phyloP scores from a whole-genome alignment of 2,888 invertebrate species.

The Nasonovia ribisnigri region DNA sequence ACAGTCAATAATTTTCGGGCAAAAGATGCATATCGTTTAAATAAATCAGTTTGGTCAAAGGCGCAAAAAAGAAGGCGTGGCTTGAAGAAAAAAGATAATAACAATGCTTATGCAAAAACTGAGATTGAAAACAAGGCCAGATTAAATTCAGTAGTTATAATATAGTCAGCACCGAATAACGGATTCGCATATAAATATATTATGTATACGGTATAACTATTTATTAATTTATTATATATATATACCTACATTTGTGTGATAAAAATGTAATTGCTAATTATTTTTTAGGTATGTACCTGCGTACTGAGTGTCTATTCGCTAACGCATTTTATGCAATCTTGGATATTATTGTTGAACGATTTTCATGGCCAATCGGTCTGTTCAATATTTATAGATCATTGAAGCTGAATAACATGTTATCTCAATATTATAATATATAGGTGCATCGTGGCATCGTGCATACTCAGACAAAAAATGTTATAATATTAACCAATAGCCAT shows the following conservation, averaged over 20 bases:
- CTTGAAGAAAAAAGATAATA: neutral
- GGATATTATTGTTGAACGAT: neutral
- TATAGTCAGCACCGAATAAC: neutral
- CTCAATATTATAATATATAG: neutral
- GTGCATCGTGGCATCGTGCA: too few relatives aligned
- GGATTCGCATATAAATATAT: neutral
- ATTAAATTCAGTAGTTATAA: neutral
- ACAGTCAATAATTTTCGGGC: conserved; percentile 26
- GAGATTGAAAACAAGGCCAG: conserved; percentile 31
- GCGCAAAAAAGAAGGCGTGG: neutral
- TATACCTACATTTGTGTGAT: neutral
- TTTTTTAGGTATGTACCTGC: neutral
- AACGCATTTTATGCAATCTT: conserved; percentile 22
- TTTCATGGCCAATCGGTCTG: conserved; percentile 15
- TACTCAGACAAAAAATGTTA: neutral
- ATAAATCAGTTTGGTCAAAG: conserved; percentile 13
- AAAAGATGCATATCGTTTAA: neutral
- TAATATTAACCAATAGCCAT: neutral
- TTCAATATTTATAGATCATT: neutral
- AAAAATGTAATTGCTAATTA: conserved; percentile 38
- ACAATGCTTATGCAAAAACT: conserved; percentile 18
- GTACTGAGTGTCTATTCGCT: neutral
- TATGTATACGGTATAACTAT: neutral
- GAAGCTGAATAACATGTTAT: conserved; percentile 17
- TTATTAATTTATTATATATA: too few relatives aligned